Evolutionary conservation across 2,797 vertebrate genomes (phyloP), one percentile per base, ranked within the genome.

Genomic region (Typhlichthys subterraneus): DNA sequence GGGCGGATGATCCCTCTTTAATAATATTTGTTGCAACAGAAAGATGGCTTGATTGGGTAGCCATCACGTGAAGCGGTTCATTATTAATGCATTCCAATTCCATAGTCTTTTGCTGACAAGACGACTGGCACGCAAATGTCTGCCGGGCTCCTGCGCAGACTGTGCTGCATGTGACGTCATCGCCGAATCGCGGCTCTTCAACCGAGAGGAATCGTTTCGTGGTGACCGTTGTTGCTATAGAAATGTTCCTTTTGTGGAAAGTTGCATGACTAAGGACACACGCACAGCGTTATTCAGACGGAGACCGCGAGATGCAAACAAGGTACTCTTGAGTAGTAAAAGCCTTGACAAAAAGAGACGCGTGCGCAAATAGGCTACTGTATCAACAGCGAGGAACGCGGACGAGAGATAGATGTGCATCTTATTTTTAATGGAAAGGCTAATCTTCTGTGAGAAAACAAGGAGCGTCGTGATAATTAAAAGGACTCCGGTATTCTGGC

Each of bases 171-270:
- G 90, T 94, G 91, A 95, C 92, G 91, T 94, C 91, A 94, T 87
- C 63, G 59, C 58, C 56, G 75, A 72, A 88, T 92, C 87, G 89
- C 72, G 13, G 87, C 85, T 89, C 83, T 91, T 92, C 91, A 89
- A 91, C 91, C 81, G 63, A 90, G 92, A 94, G 92, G 94, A 91
- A 93, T 92, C 87, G 89, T 90, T 93, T 93, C 94, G 92, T 88
- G 88, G 93, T 88, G 93, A 95, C 94, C 85, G 23, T 4, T 79
- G 95, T 97, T 98, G 92, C 95, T 93, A 96, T 95, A 94, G 95
- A 94, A 93, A 97, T 94, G 87, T 92, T 94, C 87, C 90, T 92
- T 76, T 93, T 91, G 93, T 88, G 89, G 86, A 42, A 79, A 81
- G 67, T 78, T 81, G 72, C 68, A 54, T 63, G 17, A 57, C 19